These are phyloP conservation scores for Hyalella azteca DNA, from an alignment of 2,888 invertebrate genomes.

Conservation along the genomic window DNA sequence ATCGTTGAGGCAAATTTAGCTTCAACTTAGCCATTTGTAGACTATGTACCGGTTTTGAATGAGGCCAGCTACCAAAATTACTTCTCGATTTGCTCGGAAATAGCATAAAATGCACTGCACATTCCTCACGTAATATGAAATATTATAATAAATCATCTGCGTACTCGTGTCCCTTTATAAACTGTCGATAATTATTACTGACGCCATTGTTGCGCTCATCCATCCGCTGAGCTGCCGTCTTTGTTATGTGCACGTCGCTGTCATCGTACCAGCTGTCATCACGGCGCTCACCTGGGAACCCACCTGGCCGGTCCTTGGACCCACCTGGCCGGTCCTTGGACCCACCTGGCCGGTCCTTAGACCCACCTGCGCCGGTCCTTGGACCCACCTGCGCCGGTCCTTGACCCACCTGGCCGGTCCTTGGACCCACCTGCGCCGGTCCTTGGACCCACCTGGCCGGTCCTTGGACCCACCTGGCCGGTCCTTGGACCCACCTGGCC, in stretches of 20 bases:
- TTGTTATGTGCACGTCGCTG: not conserved
- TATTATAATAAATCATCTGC: not conserved
- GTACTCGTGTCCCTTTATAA: not conserved
- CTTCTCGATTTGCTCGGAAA: not conserved
- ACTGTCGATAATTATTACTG: not conserved
- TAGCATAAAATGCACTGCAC: not conserved
- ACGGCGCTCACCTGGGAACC: not conserved
- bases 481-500: not conserved
- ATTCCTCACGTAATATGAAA: not conserved
- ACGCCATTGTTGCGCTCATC: not conserved
- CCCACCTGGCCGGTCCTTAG: not conserved
- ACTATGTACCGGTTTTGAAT: too few relatives aligned
- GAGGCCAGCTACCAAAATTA: too few relatives aligned
- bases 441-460: not conserved
- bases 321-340: not conserved
- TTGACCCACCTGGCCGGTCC: not conserved
- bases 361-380: not conserved
- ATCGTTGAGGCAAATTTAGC: too few relatives aligned
- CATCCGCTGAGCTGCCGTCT: not conserved
- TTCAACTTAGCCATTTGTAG: too few relatives aligned
- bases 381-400: not conserved
- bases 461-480: not conserved
- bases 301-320: constrained; percentile 11
- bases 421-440: not conserved
- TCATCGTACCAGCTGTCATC: not conserved